These are phyloP conservation scores for Embiotoca jacksoni DNA, from an alignment of 2,113 vertebrate species.

Conservation along the genomic window DNA sequence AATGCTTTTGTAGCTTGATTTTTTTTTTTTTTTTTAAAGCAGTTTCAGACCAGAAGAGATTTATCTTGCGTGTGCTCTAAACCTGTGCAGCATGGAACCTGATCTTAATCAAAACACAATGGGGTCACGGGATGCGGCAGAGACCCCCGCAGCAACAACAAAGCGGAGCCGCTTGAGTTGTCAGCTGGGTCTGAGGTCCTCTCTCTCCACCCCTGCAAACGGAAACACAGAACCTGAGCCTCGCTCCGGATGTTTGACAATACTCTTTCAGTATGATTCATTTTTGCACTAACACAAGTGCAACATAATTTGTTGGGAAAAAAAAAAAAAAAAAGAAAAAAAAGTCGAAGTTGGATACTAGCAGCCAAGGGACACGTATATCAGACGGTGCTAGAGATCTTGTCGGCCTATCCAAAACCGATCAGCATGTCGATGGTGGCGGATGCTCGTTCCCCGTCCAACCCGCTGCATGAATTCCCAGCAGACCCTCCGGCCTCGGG, in stretches of 20 bases:
- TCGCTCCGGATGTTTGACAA: background rate
- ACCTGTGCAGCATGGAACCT: constrained; percentile 34
- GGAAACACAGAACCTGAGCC: background rate
- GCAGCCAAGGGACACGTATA: too few species aligned
- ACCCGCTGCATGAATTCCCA: constrained; percentile 1
- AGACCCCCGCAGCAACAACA: constrained; percentile 53
- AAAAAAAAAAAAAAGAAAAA: too few species aligned
- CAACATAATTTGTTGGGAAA: too few species aligned
- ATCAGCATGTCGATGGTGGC: background rate
- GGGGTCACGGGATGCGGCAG: constrained; percentile 46
- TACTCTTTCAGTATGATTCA: background rate
- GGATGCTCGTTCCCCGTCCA: background rate
- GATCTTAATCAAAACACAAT: constrained; percentile 62
- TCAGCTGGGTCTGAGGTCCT: constrained; percentile 28
- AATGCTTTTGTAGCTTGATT: constrained; percentile 14
- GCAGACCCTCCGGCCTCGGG: background rate
- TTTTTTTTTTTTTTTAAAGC: constrained; percentile 1
- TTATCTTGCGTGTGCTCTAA: constrained; percentile 21
- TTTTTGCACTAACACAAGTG: background rate
- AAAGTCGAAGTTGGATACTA: too few species aligned
- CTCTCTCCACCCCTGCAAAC: background rate
- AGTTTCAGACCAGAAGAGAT: constrained; percentile 27
- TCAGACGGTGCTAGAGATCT: too few species aligned
- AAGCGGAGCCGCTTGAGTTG: constrained; percentile 23
- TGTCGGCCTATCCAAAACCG: background rate